Conservation (phyloP, 2,888 invertebrate genomes). For the Vanessa cardui region DNA sequence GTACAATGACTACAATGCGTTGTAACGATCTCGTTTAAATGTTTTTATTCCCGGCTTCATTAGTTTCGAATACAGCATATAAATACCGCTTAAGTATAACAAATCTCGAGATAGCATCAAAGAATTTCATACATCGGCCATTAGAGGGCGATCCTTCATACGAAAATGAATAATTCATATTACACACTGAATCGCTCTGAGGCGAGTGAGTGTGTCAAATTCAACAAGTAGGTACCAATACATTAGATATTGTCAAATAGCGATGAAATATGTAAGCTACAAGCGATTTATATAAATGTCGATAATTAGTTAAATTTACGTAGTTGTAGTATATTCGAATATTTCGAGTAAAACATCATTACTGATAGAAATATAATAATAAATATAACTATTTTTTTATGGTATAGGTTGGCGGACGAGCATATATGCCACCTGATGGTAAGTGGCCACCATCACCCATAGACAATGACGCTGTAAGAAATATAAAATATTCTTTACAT, state of each 20-base stretch:
- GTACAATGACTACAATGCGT: background rate
- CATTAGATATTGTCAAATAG: constrained; percentile 6
- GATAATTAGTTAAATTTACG: background rate
- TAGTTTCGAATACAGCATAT: constrained; percentile 21
- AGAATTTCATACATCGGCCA: constrained; percentile 25
- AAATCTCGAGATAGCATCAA: constrained; percentile 33
- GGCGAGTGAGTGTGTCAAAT: constrained; percentile 52
- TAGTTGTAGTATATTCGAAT: too few relatives aligned
- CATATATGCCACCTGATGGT: too few relatives aligned
- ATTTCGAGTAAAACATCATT: too few relatives aligned
- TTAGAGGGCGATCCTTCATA: constrained; percentile 15
- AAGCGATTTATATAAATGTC: background rate
- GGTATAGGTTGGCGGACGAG: too few relatives aligned
- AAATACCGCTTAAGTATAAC: constrained; percentile 24
- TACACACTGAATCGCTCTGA: constrained; percentile 21
- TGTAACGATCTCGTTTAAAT: background rate
- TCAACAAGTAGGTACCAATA: constrained; percentile 54
- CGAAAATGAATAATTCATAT: constrained; percentile 45
- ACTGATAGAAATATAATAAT: too few relatives aligned
- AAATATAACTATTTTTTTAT: too few relatives aligned
- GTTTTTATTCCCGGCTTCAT: background rate
- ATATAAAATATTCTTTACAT: too few relatives aligned
- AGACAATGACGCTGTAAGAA: too few relatives aligned
- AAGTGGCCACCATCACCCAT: too few relatives aligned
- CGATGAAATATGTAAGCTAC: background rate